Conservation (phyloP, 2,113 vertebrate genomes). For the Oenanthe melanoleuca region DNA sequence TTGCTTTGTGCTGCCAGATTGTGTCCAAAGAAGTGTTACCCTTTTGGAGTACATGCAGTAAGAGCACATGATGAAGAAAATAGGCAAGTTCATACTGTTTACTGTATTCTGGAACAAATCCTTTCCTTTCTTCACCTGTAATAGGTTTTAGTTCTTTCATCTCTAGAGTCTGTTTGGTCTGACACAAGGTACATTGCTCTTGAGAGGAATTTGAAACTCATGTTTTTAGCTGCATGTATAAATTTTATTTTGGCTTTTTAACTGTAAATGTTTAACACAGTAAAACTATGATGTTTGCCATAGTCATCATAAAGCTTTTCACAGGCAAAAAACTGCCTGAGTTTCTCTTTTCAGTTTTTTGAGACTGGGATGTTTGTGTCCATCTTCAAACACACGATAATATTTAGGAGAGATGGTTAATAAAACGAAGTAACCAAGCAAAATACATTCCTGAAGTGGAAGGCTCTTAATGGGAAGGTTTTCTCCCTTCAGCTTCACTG, state of each 20-base stretch:
- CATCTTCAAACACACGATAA: neutral
- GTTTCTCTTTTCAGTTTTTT: neutral
- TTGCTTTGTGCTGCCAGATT: conserved; percentile 53
- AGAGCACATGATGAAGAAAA: neutral
- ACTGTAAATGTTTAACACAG: neutral
- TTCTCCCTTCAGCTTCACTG: neutral
- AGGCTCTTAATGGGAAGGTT: neutral
- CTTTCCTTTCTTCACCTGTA: neutral
- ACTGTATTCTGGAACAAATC: neutral
- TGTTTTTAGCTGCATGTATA: neutral
- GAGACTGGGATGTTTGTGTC: rapidly evolving
- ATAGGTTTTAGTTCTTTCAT: neutral
- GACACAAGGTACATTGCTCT: neutral
- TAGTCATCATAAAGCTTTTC: neutral
- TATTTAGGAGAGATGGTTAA: neutral
- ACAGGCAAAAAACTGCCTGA: neutral
- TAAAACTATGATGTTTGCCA: neutral
- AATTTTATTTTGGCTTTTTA: neutral
- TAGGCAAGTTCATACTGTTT: neutral
- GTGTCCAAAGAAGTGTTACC: conserved; percentile 60
- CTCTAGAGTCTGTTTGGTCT: neutral
- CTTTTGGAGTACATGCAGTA: neutral
- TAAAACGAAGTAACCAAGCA: neutral
- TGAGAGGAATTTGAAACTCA: neutral
- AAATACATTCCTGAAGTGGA: neutral